phyloP scores from a whole-genome alignment of 2,113 vertebrate genomes.

The Melanotaenia duboulayi region DNA sequence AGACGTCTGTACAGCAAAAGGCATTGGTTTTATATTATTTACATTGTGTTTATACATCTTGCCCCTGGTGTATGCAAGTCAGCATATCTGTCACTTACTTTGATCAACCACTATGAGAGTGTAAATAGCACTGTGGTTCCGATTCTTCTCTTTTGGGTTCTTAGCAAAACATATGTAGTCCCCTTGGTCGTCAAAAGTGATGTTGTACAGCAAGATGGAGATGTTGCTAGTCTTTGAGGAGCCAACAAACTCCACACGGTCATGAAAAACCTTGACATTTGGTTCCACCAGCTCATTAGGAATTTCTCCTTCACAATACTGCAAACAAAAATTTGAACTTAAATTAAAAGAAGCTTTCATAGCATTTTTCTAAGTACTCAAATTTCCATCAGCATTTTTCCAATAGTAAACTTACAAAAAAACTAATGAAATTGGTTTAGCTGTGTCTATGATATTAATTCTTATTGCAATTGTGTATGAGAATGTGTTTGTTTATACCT shows the following conservation, averaged over 20 bases:
- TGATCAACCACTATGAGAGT: constrained; percentile 89
- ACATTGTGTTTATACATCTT: neutral
- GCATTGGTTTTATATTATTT: too few relatives aligned
- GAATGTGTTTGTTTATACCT: constrained; percentile 50
- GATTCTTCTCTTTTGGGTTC: constrained; percentile 89
- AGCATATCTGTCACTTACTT: constrained; percentile 80
- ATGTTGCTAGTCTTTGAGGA: constrained; percentile 87
- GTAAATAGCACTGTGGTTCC: constrained; percentile 86
- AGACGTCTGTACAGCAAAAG: too few relatives aligned
- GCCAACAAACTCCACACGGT: constrained; percentile 87
- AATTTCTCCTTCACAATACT: constrained; percentile 83
- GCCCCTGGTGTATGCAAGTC: neutral
- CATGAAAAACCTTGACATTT: constrained; percentile 54
- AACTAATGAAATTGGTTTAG: neutral
- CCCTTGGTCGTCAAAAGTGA: constrained; percentile 92
- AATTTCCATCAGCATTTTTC: neutral
- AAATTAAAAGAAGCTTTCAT: constrained; percentile 4
- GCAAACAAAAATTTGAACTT: constrained; percentile 18
- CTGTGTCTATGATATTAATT: neutral
- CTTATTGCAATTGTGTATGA: neutral
- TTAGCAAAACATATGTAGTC: constrained; percentile 90
- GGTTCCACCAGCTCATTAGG: constrained; percentile 79
- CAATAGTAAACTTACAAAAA: neutral
- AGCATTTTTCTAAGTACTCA: neutral
- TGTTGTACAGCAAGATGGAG: constrained; percentile 87